Evolutionary conservation across 2,888 invertebrate genomes (phyloP), one percentile per base, ranked within the genome.

Genomic region (Proisotoma minuta): DNA sequence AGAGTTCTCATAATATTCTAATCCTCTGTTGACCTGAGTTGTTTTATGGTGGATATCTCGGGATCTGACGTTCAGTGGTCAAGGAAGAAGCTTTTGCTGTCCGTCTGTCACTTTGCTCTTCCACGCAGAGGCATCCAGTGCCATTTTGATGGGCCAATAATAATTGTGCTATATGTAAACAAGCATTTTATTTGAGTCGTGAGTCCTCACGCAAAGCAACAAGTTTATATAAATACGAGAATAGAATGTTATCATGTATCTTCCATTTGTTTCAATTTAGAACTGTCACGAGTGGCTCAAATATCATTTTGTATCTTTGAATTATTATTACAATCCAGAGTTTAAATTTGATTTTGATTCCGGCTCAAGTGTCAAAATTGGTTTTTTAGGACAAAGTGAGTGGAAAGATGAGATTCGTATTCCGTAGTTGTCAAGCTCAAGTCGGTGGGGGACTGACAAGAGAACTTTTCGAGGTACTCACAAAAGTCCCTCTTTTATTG

Each of bases 401-500:
- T 10, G 8, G 34, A 8, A 26, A 28, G 27, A 52, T 52, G 28
- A 52, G 52, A 52, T 49, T 57, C 47, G 64, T 65, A 72, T 67
- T 70, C 67, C 69, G 65, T 72, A 72, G n/a, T n/a, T 72, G 63
- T 69, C 63, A 63, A 68, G 64, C 61, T 66, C 62, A 63, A 66
- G 62, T 63, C 72, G 65, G 62, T 68, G 66, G 72, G 72, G 61
- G 68, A 65, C 65, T 64, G 70, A 70, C 72, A 68, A 68, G 63
- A 63, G 62, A 68, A 65, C 69, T 65, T 57, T 67, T 63, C 64
- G 56, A 58, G 52, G 51, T 59, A 43, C 66, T 65, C 66, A 68
- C 68, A 70, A 68, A 68, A 70, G 70, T 70, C 61, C 64, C 64
- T 68, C 65, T 68, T 70, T 68, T 48, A 53, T 63, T 27, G 53